phyloP scores from a whole-genome alignment of 2,888 invertebrate genomes.

The Parthenolecanium corni region DNA sequence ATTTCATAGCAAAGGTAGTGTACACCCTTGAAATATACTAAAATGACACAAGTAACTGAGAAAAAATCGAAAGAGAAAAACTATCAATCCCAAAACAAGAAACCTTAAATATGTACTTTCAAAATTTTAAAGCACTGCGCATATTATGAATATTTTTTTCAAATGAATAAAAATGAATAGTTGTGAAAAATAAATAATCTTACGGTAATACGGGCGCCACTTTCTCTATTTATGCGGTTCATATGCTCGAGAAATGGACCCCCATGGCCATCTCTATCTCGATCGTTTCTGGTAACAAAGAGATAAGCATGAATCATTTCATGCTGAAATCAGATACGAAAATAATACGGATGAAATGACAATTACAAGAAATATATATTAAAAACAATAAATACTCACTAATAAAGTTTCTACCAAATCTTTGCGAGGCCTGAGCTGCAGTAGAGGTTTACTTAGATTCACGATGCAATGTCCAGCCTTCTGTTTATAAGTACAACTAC shows the following conservation, averaged over 20 bases:
- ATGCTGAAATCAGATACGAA: slow-evolving; percentile 47
- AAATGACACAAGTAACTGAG: too few relatives aligned
- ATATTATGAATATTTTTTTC: too few relatives aligned
- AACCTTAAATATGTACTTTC: too few relatives aligned
- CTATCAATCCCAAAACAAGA: too few relatives aligned
- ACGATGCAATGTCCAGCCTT: slow-evolving; percentile 65
- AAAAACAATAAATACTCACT: slow-evolving; percentile 39
- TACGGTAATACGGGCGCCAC: slow-evolving; percentile 73
- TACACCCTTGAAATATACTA: too few relatives aligned
- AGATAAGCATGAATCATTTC: slow-evolving; percentile 97
- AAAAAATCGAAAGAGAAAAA: too few relatives aligned
- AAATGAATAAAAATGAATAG: neutral
- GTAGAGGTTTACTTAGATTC: slow-evolving; percentile 76
- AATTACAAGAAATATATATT: neutral
- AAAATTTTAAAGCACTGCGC: too few relatives aligned
- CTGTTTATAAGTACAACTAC: slow-evolving; percentile 63
- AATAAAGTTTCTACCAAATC: slow-evolving; percentile 94
- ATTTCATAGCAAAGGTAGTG: too few relatives aligned
- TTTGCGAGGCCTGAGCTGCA: slow-evolving; percentile 83
- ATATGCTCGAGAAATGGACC: slow-evolving; percentile 88
- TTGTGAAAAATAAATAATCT: neutral
- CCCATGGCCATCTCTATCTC: slow-evolving; percentile 90
- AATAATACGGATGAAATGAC: slow-evolving; percentile 34
- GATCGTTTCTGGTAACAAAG: slow-evolving; percentile 62
- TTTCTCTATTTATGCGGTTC: slow-evolving; percentile 74